phyloP scores from a whole-genome alignment of 2,888 invertebrate species.

The Tachina fera region DNA sequence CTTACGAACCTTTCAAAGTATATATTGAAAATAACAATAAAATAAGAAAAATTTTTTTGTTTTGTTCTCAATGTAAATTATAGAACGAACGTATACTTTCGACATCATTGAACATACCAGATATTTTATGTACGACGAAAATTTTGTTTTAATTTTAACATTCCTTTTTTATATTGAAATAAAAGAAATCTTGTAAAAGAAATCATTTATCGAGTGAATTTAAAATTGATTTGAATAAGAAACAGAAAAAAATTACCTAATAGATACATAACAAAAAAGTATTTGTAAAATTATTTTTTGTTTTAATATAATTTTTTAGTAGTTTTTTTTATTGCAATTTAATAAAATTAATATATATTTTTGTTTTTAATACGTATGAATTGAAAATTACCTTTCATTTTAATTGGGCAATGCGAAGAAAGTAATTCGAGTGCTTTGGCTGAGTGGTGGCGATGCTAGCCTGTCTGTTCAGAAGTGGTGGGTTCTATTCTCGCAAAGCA shows the following conservation, averaged over 20 bases:
- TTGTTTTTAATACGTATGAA: slow-evolving; percentile 46
- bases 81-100: too few species aligned
- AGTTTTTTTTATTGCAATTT: slow-evolving; percentile 52
- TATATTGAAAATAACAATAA: too few species aligned
- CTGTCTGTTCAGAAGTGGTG: too few species aligned
- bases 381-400: neutral
- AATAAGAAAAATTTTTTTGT: too few species aligned
- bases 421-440: too few species aligned
- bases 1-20: too few species aligned
- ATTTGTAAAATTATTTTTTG: slow-evolving; percentile 45
- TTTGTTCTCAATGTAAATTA: too few species aligned
- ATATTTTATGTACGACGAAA: slow-evolving; percentile 33
- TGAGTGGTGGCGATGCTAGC: too few species aligned
- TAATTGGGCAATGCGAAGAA: neutral
- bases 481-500: too few species aligned
- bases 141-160: slow-evolving; percentile 57
- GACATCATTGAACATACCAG: too few species aligned
- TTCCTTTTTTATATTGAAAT: slow-evolving; percentile 55
- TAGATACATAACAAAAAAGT: slow-evolving; percentile 38
- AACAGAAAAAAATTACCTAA: slow-evolving; percentile 1
- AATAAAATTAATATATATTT: slow-evolving; percentile 57
- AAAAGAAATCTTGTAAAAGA: slow-evolving; percentile 48
- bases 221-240: slow-evolving; percentile 39
- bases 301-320: slow-evolving; percentile 27
- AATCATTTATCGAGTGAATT: slow-evolving; percentile 45